Evolutionary conservation across 2,888 invertebrate genomes (phyloP), one percentile per base, ranked within the genome.

Genomic region (Urechis unicinctus): DNA sequence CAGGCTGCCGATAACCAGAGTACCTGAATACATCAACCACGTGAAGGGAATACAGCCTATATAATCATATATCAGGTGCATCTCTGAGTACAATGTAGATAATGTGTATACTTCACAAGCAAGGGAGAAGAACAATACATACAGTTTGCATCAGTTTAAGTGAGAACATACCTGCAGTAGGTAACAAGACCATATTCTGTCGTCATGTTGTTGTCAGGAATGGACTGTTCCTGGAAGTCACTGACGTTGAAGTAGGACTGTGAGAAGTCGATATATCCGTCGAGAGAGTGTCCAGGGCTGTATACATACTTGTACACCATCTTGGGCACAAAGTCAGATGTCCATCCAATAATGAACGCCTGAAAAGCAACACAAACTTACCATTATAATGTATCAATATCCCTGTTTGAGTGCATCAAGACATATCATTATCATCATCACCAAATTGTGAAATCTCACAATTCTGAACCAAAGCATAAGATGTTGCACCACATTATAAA

Each of bases 261-360:
- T 55, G 68, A 71, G 59, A 68, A 69, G 47, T 69, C 63, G 9
- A 70, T 56, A 57, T 74, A 78, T 2, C 69, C 69, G 3, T 57
- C 50, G n/a, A 76, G 52, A 3, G 61, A 58, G 1, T 50, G 28
- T 29, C 65, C 55, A 2, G 51, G 26, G 26, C 59, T 64, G 28
- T 24, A 9, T 6, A n/a, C 21, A 1, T 45, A 2, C 42, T 42
- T 55, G 76, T 94, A 97, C 3, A 96, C 91, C 84, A 92, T 87
- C 2, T 94, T 84, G 0, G 97, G 97, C 55, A 98, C 92, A 73
- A 94, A 96, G 71, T 97, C 96, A 57, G 95, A 95, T 0, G 97
- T 97, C 78, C 95, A 98, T 0, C 95, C 94, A 67, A 98, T 96
- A 36, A 98, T 96, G 73, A 94, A 91, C 0, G 95, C 96, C 92